A percentile compares a stretch with the other conserved stretches of the same genome.
Evolutionary conservation across 2,888 invertebrate genomes (phyloP).

Genomic region (Parapristionchus giblindavisi): DNA sequence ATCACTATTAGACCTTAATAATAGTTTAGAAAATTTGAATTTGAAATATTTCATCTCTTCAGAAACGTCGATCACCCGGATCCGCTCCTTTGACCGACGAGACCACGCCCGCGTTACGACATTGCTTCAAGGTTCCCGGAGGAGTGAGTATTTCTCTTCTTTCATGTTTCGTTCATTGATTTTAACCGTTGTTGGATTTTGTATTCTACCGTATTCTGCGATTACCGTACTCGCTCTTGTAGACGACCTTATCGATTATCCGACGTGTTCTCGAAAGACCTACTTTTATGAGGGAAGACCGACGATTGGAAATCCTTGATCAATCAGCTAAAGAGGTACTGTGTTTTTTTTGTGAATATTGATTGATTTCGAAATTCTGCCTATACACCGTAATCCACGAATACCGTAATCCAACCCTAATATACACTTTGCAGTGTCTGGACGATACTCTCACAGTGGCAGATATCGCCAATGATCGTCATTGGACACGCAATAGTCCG

Average conservation of each 20-base stretch:
- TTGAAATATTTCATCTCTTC: neutral
- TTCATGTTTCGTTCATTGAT: neutral
- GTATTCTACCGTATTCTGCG: neutral
- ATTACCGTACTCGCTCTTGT: neutral
- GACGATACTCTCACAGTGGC: slow-evolving; percentile 19
- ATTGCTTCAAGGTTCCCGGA: slow-evolving; percentile 5
- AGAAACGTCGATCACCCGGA: slow-evolving; percentile 22
- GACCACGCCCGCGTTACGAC: neutral
- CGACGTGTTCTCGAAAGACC: neutral
- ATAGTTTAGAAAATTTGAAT: no score
- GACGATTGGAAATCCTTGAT: slow-evolving; percentile 4
- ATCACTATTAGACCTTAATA: no score
- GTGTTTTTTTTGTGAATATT: no score
- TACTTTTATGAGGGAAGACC: neutral
- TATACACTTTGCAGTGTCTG: neutral
- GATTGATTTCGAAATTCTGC: neutral
- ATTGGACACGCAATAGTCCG: neutral
- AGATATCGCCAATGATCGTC: neutral
- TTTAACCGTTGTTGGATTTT: no score
- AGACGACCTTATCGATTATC: slow-evolving; percentile 24
- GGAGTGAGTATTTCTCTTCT: slow-evolving; percentile 12
- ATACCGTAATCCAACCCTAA: no score
- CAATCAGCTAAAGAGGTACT: slow-evolving; percentile 4
- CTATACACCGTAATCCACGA: no score
- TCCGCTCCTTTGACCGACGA: neutral